A percentile compares a stretch with the other conserved stretches of the same genome.
Evolutionary conservation across 2,797 vertebrate genomes (phyloP).

Genomic region (Craterocephalus amniculus): DNA sequence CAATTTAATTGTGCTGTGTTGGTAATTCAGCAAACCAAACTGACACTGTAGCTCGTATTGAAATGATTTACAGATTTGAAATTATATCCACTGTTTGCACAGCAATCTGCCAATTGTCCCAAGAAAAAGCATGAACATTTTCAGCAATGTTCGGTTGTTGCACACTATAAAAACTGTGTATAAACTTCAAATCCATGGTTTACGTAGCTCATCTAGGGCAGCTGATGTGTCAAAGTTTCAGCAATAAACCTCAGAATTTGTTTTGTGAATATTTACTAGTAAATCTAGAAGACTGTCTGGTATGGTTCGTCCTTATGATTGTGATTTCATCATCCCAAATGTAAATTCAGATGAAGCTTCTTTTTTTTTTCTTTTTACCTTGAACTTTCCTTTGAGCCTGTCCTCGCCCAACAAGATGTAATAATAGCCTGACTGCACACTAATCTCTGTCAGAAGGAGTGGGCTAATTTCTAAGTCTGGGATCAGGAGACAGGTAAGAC

Average conservation of each 20-base stretch:
- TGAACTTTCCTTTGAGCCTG: not conserved
- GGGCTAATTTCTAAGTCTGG: not conserved
- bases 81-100: not conserved
- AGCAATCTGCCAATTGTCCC: constrained; percentile 6
- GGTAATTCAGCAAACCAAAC: not conserved
- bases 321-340: not conserved
- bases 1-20: not conserved
- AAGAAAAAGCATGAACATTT: constrained; percentile 2
- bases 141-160: not conserved
- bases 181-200: not conserved
- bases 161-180: constrained; percentile 31
- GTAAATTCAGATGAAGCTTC: not conserved
- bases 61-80: not conserved
- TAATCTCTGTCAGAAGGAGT: constrained; percentile 16
- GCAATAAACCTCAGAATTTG: not conserved
- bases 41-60: not conserved
- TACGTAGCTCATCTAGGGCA: constrained; percentile 24
- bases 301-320: too few relatives aligned
- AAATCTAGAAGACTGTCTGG: too few relatives aligned
- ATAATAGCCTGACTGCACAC: constrained; percentile 14
- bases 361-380: not conserved
- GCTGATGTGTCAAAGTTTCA: constrained; percentile 26
- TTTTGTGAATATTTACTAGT: too few relatives aligned
- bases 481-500: constrained; percentile 11
- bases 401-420: not conserved